A percentile compares a stretch with the other conserved stretches of the same genome.
These are phyloP conservation scores for Candidula unifasciata DNA, from an alignment of 2,888 invertebrate species.

Conservation along the genomic window DNA sequence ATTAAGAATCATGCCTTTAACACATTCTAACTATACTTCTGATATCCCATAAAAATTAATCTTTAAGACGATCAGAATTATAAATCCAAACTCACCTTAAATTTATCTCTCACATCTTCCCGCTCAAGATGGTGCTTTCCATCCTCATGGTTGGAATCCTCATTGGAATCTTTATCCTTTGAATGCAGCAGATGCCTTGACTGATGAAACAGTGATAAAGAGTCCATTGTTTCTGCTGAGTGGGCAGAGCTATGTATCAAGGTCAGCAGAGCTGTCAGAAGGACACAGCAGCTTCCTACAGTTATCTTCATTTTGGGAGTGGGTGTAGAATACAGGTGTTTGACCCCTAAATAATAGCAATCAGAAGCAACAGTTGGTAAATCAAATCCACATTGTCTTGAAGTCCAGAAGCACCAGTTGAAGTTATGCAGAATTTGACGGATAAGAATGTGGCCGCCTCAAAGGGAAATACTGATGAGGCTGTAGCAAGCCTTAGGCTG, in stretches of 20 bases:
- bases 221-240: neutral
- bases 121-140: neutral
- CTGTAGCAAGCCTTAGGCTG: too few relatives aligned
- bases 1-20: too few relatives aligned
- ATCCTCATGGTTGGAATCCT: neutral
- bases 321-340: too few relatives aligned
- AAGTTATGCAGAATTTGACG: too few relatives aligned
- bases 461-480: too few relatives aligned
- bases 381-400: too few relatives aligned
- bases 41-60: neutral
- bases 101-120: neutral
- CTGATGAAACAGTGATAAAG: neutral
- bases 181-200: neutral
- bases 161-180: neutral
- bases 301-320: slow-evolving; percentile 7
- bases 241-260: neutral
- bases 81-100: neutral
- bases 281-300: neutral
- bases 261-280: neutral
- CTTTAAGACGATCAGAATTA: neutral
- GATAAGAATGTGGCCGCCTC: too few relatives aligned
- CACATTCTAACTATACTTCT: too few relatives aligned
- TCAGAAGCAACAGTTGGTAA: too few relatives aligned
- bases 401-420: too few relatives aligned
- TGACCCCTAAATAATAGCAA: too few relatives aligned